Conservation (phyloP, 30 jellyfish, hydroid and myxozoan species). For the Chironex yamaguchii region DNA sequence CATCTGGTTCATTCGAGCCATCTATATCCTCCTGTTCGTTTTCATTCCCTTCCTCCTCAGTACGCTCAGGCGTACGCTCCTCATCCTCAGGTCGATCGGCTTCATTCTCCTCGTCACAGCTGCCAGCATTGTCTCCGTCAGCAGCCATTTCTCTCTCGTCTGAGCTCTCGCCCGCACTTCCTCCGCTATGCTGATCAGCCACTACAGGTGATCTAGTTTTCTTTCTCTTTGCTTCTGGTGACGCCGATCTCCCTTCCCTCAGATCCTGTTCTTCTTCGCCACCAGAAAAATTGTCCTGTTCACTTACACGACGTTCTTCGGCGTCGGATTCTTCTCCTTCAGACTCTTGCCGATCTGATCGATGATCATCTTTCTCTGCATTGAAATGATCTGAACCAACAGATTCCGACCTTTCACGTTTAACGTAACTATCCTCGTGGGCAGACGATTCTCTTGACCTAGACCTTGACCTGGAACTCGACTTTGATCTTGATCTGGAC, state of each 20-base stretch:
- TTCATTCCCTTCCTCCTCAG: neutral
- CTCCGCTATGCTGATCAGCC: conserved; percentile 26
- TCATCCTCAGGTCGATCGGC: conserved; percentile 37
- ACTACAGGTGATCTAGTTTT: neutral
- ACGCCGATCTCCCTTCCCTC: neutral
- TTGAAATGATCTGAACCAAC: neutral
- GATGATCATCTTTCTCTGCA: too few species aligned
- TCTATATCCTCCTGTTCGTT: neutral
- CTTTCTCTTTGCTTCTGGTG: conserved; percentile 1
- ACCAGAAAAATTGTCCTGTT: neutral
- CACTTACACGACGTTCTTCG: neutral
- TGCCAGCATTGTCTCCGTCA: conserved; percentile 54
- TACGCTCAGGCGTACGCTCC: conserved; percentile 17
- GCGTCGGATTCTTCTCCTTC: neutral
- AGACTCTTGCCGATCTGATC: too few species aligned
- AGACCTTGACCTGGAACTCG: neutral
- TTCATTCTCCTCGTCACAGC: conserved; percentile 28
- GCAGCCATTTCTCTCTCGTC: conserved; percentile 60
- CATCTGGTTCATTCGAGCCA: conserved; percentile 6
- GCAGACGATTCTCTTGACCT: neutral
- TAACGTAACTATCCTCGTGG: neutral
- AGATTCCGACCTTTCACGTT: neutral
- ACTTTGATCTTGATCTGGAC: neutral
- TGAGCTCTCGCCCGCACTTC: conserved; percentile 34
- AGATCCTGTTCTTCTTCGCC: neutral